These are phyloP conservation scores for Takifugu flavidus DNA, from an alignment of 2,113 vertebrate genomes.

Conservation along the genomic window DNA sequence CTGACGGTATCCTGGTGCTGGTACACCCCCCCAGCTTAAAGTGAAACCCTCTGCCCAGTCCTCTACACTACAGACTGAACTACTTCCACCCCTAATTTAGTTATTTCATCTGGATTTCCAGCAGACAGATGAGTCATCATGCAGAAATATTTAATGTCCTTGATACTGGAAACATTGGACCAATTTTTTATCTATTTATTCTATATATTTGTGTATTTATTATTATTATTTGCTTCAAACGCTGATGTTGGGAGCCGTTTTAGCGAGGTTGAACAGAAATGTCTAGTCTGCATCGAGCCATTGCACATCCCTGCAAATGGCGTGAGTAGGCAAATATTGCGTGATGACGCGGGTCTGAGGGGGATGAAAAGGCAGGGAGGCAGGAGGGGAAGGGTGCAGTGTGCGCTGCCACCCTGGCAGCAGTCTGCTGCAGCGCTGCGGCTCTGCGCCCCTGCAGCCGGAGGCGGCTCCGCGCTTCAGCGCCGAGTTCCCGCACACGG, in stretches of 20 bases:
- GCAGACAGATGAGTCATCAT: too few relatives aligned
- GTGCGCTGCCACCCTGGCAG: constrained; percentile 47
- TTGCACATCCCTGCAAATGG: constrained; percentile 37
- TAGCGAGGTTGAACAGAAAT: background rate
- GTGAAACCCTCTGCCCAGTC: too few relatives aligned
- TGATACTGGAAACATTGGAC: background rate
- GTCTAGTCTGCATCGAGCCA: background rate
- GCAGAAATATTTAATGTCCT: background rate
- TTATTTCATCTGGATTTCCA: too few relatives aligned
- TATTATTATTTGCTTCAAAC: background rate
- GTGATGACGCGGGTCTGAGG: constrained; percentile 50
- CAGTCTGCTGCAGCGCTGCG: constrained; percentile 42
- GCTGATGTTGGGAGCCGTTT: background rate
- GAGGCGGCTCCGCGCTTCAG: constrained; percentile 18
- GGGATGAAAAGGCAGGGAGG: constrained; percentile 21
- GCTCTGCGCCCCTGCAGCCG: constrained; percentile 30
- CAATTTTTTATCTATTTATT: too few relatives aligned
- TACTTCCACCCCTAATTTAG: background rate
- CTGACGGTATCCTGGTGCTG: too few relatives aligned
- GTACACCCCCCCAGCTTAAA: too few relatives aligned
- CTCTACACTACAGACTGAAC: too few relatives aligned
- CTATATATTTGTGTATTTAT: too few relatives aligned
- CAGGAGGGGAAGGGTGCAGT: constrained; percentile 41
- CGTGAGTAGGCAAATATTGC: constrained; percentile 59
- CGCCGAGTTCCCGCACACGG: constrained; percentile 15